Percentiles rank a stretch among this genome's conserved stretches.
These are phyloP conservation scores for Dermochelys coriacea DNA, from an alignment of 2,797 vertebrate species.

Conservation along the genomic window DNA sequence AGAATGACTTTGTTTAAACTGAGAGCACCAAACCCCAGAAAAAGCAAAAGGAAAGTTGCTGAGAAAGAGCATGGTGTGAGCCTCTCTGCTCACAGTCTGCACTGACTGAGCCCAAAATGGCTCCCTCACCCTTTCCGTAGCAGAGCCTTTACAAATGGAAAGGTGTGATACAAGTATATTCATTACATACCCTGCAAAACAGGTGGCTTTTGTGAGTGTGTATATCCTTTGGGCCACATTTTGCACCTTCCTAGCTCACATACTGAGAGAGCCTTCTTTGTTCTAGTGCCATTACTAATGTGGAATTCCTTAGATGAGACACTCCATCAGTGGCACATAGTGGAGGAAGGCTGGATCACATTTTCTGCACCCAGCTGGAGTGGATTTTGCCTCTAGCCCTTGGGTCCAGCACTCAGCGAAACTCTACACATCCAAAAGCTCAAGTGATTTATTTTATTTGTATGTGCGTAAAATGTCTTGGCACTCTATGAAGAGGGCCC, in stretches of 20 bases:
- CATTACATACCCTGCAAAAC: not conserved
- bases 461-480: conserved; percentile 27
- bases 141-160: not conserved
- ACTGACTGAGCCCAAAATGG: not conserved
- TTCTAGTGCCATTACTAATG: not conserved
- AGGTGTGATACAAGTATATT: not conserved
- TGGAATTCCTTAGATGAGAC: conserved; percentile 5
- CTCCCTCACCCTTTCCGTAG: not conserved
- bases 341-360: not conserved
- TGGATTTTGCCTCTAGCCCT: conserved; percentile 8
- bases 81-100: fast-evolving
- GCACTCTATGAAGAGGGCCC: not conserved
- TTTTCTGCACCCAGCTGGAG: not conserved
- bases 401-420: not conserved
- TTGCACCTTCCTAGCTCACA: not conserved
- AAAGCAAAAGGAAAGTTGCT: too few species aligned
- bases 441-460: conserved; percentile 36
- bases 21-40: too few species aligned
- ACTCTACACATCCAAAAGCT: not conserved
- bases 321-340: conserved; percentile 15
- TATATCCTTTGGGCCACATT: not conserved
- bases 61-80: not conserved
- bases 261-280: not conserved
- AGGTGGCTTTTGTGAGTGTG: not conserved
- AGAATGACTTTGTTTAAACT: too few species aligned